A percentile compares a stretch with the other conserved stretches of the same genome.
phyloP scores from a whole-genome alignment of 2,888 invertebrate species.

The Cephus pygmeus region DNA sequence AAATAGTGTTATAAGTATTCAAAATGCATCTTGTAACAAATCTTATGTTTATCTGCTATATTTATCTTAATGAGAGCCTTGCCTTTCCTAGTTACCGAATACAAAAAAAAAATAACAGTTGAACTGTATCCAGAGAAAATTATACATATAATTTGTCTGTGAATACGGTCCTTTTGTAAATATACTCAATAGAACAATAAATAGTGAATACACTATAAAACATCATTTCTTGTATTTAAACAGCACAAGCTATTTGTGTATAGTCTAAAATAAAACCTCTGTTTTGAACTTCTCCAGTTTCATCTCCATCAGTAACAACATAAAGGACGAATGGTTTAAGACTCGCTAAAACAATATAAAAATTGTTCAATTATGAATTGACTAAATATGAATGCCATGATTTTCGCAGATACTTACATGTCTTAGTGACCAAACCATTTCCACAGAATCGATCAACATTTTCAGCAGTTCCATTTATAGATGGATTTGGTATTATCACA shows the following conservation, averaged over 20 bases:
- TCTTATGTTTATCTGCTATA: neutral
- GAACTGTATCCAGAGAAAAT: constrained; percentile 18
- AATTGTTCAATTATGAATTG: neutral
- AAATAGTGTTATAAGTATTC: constrained; percentile 9
- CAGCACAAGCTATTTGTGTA: constrained; percentile 74
- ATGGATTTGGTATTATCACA: constrained; percentile 79
- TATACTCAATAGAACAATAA: constrained; percentile 4
- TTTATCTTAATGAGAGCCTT: neutral
- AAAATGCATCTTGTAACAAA: neutral
- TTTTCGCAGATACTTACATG: constrained; percentile 67
- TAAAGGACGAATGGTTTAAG: constrained; percentile 80
- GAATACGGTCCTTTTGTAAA: constrained; percentile 14
- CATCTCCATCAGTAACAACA: constrained; percentile 75
- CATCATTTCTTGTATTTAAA: constrained; percentile 24
- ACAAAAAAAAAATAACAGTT: neutral
- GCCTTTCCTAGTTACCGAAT: neutral
- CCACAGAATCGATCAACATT: constrained; percentile 81
- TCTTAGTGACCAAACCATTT: constrained; percentile 75
- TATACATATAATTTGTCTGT: constrained; percentile 13
- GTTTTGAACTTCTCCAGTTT: constrained; percentile 75
- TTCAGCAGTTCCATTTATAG: constrained; percentile 48
- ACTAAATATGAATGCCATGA: neutral
- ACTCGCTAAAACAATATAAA: constrained; percentile 67
- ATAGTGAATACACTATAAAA: neutral
- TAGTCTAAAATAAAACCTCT: constrained; percentile 80